Evolutionary conservation across 2,888 invertebrate species (phyloP).

Genomic region (Coenonympha glycerion): DNA sequence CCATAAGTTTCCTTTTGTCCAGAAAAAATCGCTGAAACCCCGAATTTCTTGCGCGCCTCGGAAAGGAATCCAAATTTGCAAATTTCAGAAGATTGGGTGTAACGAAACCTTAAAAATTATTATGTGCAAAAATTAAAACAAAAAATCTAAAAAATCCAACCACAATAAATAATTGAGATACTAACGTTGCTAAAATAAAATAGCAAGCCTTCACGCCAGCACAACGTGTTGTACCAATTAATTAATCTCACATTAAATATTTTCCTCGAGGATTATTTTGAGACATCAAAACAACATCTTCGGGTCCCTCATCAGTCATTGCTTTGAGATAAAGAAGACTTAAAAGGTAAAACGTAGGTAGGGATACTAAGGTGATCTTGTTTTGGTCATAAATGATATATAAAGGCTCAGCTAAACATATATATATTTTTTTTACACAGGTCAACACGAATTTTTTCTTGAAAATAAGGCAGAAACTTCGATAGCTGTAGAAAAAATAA

Average conservation of each 20-base stretch:
- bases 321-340: slow-evolving; percentile 1
- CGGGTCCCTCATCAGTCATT: slow-evolving; percentile 11
- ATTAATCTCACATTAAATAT: slow-evolving; percentile 6
- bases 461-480: too few species aligned
- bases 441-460: too few species aligned
- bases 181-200: neutral
- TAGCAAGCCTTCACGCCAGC: slow-evolving; percentile 5
- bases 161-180: neutral
- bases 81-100: too few species aligned
- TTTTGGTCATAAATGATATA: neutral
- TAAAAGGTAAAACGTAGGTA: neutral
- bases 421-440: too few species aligned
- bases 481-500: too few species aligned
- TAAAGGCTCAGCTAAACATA: too few species aligned
- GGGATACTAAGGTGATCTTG: neutral
- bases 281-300: slow-evolving; percentile 5
- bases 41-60: too few species aligned
- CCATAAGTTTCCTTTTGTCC: too few species aligned
- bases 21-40: too few species aligned
- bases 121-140: neutral
- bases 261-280: neutral
- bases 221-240: slow-evolving; percentile 7
- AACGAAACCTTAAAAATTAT: neutral
- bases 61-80: too few species aligned
- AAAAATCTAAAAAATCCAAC: neutral